phyloP scores from a whole-genome alignment of 2,113 vertebrate species.

The Bubo bubo region DNA sequence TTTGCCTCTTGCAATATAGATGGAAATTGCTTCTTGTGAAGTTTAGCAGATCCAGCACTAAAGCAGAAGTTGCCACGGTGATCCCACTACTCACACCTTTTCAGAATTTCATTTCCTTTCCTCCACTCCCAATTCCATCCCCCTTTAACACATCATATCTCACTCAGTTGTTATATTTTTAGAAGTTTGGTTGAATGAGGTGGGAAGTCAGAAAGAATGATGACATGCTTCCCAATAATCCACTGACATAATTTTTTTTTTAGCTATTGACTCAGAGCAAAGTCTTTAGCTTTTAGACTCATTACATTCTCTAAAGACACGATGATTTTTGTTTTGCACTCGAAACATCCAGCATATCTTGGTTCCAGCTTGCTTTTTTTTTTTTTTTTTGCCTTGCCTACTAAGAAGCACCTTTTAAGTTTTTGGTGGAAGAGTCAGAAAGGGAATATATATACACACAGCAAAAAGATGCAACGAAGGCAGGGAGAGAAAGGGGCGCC shows the following conservation, averaged over 20 bases:
- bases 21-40: neutral
- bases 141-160: neutral
- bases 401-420: neutral
- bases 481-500: neutral
- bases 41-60: neutral
- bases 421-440: neutral
- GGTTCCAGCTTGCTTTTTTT: neutral
- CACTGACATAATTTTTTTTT: neutral
- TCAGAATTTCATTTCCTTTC: neutral
- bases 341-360: neutral
- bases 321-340: neutral
- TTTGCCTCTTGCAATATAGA: neutral
- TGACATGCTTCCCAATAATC: neutral
- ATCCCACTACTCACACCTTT: neutral
- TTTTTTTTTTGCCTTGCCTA: neutral
- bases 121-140: neutral
- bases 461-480: neutral
- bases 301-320: neutral
- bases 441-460: neutral
- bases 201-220: neutral
- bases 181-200: neutral
- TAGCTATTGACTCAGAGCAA: neutral
- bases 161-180: neutral
- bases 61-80: neutral
- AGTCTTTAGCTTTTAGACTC: neutral